Evolutionary conservation across 2,797 vertebrate species (phyloP).

Genomic region (Micrastur ruficollis): DNA sequence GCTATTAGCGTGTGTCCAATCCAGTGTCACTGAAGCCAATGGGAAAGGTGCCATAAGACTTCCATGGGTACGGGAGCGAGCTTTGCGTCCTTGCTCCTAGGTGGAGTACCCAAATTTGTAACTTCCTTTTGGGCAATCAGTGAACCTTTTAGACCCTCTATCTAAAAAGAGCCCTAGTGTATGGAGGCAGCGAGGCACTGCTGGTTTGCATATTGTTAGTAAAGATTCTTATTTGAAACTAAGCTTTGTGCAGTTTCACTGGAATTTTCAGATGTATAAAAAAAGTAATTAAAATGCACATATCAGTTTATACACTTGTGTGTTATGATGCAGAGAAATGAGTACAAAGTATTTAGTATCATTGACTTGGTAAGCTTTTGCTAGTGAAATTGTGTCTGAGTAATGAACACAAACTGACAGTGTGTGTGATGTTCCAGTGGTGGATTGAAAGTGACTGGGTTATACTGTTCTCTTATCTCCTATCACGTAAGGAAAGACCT

Average conservation of each 20-base stretch:
- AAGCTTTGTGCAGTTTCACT: not conserved
- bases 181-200: not conserved
- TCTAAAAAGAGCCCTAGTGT: not conserved
- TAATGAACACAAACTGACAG: not conserved
- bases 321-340: not conserved
- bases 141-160: not conserved
- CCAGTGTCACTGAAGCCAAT: not conserved
- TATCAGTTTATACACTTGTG: not conserved
- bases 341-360: not conserved
- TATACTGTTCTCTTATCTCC: not conserved
- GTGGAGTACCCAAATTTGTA: not conserved
- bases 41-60: not conserved
- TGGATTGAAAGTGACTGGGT: not conserved
- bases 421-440: not conserved
- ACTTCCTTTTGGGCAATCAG: not conserved
- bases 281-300: not conserved
- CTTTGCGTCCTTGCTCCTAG: not conserved
- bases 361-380: not conserved
- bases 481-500: not conserved
- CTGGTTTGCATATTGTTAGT: not conserved
- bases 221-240: not conserved
- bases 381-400: conserved; percentile 3
- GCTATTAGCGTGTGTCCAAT: not conserved
- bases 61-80: fast-evolving
- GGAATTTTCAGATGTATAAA: not conserved